phyloP scores from a whole-genome alignment of 2,797 vertebrate species.

The Enoplosus armatus region DNA sequence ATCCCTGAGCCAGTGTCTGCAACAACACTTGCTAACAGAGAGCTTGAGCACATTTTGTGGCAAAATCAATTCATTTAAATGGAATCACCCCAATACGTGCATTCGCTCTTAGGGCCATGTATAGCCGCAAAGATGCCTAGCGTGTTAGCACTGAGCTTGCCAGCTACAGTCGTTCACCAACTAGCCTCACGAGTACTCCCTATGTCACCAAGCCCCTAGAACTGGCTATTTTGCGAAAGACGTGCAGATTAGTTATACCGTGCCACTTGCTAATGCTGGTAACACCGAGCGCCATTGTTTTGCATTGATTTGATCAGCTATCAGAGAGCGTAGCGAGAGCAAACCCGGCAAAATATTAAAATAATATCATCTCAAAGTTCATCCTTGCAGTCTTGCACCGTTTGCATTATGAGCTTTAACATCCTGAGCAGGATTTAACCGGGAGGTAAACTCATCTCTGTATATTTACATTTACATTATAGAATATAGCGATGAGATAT shows the following conservation, averaged over 20 bases:
- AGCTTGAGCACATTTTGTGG: too few species aligned
- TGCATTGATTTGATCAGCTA: neutral
- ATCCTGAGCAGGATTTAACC: neutral
- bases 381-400: too few species aligned
- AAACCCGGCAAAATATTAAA: neutral
- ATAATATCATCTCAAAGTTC: neutral
- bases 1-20: neutral
- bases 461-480: neutral
- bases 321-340: neutral
- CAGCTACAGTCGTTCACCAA: neutral
- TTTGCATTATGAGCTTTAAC: neutral
- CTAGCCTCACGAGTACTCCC: neutral
- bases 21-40: neutral
- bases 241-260: neutral
- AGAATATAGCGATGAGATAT: neutral
- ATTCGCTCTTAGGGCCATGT: neutral
- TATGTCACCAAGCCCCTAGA: neutral
- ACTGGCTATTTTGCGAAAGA: neutral
- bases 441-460: neutral
- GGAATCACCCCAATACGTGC: neutral
- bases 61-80: too few species aligned
- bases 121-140: neutral
- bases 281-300: neutral
- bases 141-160: neutral
- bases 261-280: neutral